Base-by-base conservation (phyloP, 2,113 vertebrate genomes). In the Hippocampus mohnikei region DNA sequence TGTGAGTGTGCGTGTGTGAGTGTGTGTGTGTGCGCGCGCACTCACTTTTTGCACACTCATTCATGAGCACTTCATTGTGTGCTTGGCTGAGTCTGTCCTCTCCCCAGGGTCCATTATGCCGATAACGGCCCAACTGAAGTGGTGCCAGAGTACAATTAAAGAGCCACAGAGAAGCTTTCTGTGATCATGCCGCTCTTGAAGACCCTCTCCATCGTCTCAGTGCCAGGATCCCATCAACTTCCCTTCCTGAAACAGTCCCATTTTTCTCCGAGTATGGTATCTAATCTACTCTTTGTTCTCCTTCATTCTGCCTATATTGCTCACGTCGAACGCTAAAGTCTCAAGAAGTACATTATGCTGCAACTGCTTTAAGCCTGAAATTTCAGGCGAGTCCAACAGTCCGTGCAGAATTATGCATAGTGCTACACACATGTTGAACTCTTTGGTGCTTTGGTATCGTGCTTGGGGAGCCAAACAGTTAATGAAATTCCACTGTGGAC, bases 111-210 rank as follows among this genome's bases (percentile, higher is more conserved):
- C 89, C 89, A 92, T 92, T 88, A 90, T 76, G 76, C 53, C 66
- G 91, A 92, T 92, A 92, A 91, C 90, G 66, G 74, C 69, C 74
- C 73, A 85, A 92, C 69, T 92, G 91, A 93, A 90, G 89, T 84
- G 61, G 70, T 90, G 90, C 92, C 92, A 93, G 83, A 46, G 55
- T 56, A 69, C 76, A 91, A 90, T 92, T 92, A 92, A 92, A 86
- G 86, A 85, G 81, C 77, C 86, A 86, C 82, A 91, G 89, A 89
- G 87, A 87, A 86, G 74, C 46, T 72, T 81, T 85, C 84, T 92
- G 89, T 92, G 85, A 91, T 88, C 88, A 81, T 74, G 85, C 88
- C 85, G 88, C 82, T 71, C 72, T 75, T 73, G 71, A 78, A 80
- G 80, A 79, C 81, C 78, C 81, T 67, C 75, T 55, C 63, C 79